Conservation (phyloP, 2,888 invertebrate genomes). For the Drosophila quinaria region DNA sequence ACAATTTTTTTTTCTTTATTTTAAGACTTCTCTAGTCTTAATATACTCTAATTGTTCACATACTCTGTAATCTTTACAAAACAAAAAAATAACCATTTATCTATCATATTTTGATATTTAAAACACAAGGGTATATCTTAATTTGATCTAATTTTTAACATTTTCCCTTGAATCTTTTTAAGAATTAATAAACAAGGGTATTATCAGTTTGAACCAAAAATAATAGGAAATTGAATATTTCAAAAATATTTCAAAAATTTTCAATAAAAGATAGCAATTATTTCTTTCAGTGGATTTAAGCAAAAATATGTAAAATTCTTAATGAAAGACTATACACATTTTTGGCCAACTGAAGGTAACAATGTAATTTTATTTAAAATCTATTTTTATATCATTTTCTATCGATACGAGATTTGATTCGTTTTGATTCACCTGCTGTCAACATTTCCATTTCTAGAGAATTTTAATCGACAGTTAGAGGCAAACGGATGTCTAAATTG, state of each 20-base stretch:
- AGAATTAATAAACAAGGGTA: not conserved
- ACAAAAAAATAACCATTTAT: not conserved
- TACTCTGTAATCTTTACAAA: not conserved
- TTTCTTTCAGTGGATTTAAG: not conserved
- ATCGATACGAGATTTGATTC: not conserved
- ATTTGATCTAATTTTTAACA: too few species aligned
- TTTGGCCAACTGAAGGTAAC: not conserved
- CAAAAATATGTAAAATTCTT: not conserved
- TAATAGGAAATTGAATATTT: too few species aligned
- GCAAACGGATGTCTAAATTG: constrained; percentile 54
- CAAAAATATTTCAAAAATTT: too few species aligned
- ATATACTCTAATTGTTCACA: too few species aligned
- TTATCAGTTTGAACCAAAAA: not conserved
- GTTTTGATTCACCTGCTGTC: constrained; percentile 26
- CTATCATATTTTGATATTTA: too few species aligned
- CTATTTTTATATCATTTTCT: not conserved
- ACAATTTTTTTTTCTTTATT: too few species aligned
- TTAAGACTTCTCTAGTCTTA: too few species aligned
- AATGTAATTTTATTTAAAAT: not conserved
- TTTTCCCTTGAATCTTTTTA: too few species aligned
- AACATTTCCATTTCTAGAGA: constrained; percentile 27
- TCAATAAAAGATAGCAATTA: not conserved
- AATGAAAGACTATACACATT: not conserved
- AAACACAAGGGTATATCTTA: too few species aligned
- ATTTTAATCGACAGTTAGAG: not conserved